These are phyloP conservation scores for Tachina lurida DNA, from an alignment of 2,888 invertebrate genomes.

Conservation along the genomic window DNA sequence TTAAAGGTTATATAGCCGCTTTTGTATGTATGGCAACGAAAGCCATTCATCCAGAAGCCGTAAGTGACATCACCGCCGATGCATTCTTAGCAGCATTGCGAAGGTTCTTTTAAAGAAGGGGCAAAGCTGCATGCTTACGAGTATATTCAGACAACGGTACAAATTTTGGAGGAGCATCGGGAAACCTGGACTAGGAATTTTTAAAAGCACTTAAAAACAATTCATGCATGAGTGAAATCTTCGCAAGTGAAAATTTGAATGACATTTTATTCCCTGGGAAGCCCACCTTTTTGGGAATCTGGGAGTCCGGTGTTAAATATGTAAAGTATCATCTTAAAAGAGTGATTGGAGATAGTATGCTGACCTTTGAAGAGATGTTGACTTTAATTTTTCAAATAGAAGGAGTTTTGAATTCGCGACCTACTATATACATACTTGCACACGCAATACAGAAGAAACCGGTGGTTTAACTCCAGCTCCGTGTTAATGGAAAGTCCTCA, in stretches of 20 bases:
- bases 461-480: neutral
- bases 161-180: neutral
- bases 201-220: neutral
- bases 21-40: slow-evolving; percentile 3
- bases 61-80: neutral
- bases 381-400: neutral
- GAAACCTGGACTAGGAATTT: neutral
- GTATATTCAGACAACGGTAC: neutral
- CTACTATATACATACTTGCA: too few relatives aligned
- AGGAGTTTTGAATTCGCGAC: too few relatives aligned
- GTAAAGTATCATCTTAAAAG: slow-evolving; percentile 1
- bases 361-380: neutral
- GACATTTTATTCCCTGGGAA: neutral
- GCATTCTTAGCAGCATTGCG: neutral
- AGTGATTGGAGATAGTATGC: neutral
- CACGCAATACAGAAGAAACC: neutral
- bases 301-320: neutral
- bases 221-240: too few relatives aligned
- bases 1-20: neutral
- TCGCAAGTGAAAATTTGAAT: neutral
- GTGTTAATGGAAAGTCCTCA: neutral
- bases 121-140: neutral
- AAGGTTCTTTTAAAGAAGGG: neutral
- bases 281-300: neutral
- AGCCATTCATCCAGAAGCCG: neutral